These are phyloP conservation scores for Eidolon helvum DNA, from an alignment of 2,113 vertebrate genomes.

Conservation along the genomic window DNA sequence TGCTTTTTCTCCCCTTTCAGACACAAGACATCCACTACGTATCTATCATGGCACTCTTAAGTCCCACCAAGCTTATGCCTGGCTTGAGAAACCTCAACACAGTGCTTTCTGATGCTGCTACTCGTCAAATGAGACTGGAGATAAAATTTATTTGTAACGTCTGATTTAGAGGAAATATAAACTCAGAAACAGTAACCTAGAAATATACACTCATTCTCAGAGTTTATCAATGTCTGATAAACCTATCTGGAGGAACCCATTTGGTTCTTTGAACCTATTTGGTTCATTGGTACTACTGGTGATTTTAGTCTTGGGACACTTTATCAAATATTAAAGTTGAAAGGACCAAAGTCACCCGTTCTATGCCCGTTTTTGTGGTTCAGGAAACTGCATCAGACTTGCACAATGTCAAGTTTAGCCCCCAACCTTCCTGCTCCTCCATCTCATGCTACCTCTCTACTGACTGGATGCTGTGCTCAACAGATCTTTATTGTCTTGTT, in stretches of 20 bases:
- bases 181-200: not conserved
- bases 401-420: not conserved
- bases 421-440: not conserved
- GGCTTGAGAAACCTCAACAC: not conserved
- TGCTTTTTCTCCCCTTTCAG: not conserved
- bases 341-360: not conserved
- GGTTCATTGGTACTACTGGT: not conserved
- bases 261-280: not conserved
- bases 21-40: not conserved
- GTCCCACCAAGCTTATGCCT: not conserved
- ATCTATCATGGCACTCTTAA: not conserved
- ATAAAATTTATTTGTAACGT: not conserved
- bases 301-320: not conserved
- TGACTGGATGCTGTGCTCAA: not conserved
- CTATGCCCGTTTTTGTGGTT: not conserved
- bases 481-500: not conserved
- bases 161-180: constrained; percentile 33
- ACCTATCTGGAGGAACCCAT: not conserved
- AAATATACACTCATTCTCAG: not conserved
- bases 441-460: not conserved
- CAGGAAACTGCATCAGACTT: not conserved
- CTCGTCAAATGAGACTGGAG: not conserved
- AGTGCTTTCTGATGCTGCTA: not conserved
- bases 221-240: not conserved
- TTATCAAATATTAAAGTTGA: not conserved